These are phyloP conservation scores for Epinotia demarniana DNA, from an alignment of 2,888 invertebrate species.

Conservation along the genomic window DNA sequence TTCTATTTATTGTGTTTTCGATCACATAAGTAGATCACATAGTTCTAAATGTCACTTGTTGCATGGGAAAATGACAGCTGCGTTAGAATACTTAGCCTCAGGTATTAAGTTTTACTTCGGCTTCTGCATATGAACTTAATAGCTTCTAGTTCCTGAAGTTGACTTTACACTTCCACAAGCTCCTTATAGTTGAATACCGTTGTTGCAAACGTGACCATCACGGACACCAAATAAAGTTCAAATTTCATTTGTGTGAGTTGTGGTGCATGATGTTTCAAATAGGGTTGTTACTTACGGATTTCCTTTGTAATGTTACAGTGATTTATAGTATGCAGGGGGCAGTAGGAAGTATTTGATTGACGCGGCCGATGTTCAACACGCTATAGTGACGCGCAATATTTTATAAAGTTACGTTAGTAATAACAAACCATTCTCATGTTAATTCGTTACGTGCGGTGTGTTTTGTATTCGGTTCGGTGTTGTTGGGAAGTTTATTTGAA, in stretches of 20 bases:
- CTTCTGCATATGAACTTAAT: background rate
- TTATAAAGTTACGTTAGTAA: conserved; percentile 16
- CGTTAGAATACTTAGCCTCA: no score
- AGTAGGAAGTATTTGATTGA: conserved; percentile 47
- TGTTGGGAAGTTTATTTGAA: background rate
- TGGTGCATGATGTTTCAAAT: conserved; percentile 5
- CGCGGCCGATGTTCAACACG: conserved; percentile 46
- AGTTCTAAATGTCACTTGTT: no score
- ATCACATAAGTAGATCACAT: no score
- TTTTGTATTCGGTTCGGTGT: background rate
- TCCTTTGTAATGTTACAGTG: conserved; percentile 39
- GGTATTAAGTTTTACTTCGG: background rate
- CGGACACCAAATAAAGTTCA: background rate
- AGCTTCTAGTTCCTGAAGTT: background rate
- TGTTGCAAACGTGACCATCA: background rate
- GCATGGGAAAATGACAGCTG: no score
- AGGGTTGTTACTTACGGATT: conserved; percentile 17
- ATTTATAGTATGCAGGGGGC: conserved; percentile 33
- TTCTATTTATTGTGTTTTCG: no score
- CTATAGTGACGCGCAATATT: conserved; percentile 39
- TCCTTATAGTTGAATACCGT: background rate
- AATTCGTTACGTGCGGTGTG: background rate
- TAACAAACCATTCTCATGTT: background rate
- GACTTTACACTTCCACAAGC: background rate
- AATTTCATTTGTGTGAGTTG: background rate